phyloP scores from a whole-genome alignment of 1,140 invertebrate species.

The Cydia splendana region DNA sequence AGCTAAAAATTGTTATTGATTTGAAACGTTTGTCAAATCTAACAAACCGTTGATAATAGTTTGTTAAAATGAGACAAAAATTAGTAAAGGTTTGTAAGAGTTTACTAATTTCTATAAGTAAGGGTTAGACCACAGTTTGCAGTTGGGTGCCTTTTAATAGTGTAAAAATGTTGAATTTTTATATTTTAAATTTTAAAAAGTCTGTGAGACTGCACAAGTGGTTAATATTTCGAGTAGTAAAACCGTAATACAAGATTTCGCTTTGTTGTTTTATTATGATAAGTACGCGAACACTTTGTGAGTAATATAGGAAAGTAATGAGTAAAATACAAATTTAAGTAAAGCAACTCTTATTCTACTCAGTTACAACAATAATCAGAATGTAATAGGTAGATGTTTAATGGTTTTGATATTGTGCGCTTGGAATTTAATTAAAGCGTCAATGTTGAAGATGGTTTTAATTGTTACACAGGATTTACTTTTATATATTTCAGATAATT shows the following conservation, averaged over 20 bases:
- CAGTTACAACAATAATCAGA: constrained; percentile 44
- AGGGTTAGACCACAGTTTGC: no score
- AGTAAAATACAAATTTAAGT: constrained; percentile 46
- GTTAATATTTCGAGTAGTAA: not conserved
- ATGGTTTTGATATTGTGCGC: not conserved
- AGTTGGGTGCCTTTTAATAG: no score
- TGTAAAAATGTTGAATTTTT: no score
- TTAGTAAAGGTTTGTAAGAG: no score
- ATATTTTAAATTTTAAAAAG: no score
- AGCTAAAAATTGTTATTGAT: no score
- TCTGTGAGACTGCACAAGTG: constrained; percentile 21
- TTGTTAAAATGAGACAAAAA: no score
- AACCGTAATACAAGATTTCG: constrained; percentile 24
- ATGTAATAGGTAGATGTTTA: not conserved
- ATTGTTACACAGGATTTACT: not conserved
- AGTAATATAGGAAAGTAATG: constrained; percentile 36
- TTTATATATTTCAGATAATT: not conserved
- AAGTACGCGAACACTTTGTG: constrained; percentile 41
- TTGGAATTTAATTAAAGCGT: not conserved
- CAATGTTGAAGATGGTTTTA: not conserved
- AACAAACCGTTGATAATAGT: no score
- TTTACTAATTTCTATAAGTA: no score
- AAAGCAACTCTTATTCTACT: constrained; percentile 43
- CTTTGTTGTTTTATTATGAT: constrained; percentile 15
- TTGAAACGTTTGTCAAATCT: no score